Base-by-base conservation (phyloP, 2,888 invertebrate genomes). In the Stramonita haemastoma region DNA sequence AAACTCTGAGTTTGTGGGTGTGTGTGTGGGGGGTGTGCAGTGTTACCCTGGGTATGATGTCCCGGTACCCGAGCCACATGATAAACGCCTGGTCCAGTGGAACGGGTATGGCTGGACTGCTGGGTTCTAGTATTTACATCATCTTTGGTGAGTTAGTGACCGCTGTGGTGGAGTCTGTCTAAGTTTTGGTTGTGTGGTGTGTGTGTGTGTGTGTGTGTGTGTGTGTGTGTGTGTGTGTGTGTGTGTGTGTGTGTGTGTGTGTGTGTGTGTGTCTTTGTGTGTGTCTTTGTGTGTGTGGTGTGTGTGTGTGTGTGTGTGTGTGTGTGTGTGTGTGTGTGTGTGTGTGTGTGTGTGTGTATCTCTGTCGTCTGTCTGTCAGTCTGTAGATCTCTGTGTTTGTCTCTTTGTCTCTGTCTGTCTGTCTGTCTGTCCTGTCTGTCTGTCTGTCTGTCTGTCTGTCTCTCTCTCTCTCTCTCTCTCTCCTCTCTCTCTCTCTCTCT, bases 51-150 rank as follows among this genome's bases (percentile, higher is more conserved):
- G 94, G 94, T n/a, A 94, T 93, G 89, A 90, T 94, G 70, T 91
- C 93, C 26, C 83, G 92, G 57, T 94, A 94, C 88, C 93, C 94
- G 56, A 94, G 94, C 84, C 93, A 93, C 87, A 89, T 93, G 90
- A 93, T 94, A 32, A 94, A 93, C 90, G 94, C 94, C 15, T 94
- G 94, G 94, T 93, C 94, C 1, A 94, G 94, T 90, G 94, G 94
- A 4, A 94, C 94, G 0, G 94, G 94, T 0, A 94, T 94, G 94
- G 94, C 94, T 15, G 94, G 94, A 0, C 92, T 94, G 11, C 92
- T 94, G 0, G 94, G 94, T 6, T 92, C 93, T 13, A 89, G 92
- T 26, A 90, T 94, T 11, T 94, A 93, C 89, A 93, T 94, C 57
- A 91, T 92, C 13, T 94, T 94, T 91, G 94, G 93, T 93, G 89